Base-by-base conservation (phyloP, 2,888 invertebrate genomes). In the Coecobrya sp. region DNA sequence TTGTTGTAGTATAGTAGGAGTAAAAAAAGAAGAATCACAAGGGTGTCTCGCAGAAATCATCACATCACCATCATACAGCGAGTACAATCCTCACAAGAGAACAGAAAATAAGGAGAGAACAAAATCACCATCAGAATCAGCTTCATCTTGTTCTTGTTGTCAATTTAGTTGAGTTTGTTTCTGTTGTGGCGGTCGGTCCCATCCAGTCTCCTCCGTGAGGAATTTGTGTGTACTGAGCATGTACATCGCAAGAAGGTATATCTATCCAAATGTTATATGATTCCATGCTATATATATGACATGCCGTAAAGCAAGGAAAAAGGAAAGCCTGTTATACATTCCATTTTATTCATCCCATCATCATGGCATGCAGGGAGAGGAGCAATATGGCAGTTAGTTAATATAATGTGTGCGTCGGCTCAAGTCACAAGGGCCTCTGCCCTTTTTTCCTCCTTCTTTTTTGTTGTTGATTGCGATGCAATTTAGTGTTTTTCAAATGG, bases 381-480 rank as follows among this genome's bases (percentile, higher is more conserved):
- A 82, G 89, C 89, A 89, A 82, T 87, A 79, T 89, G 82, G 81
- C 55, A 89, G 89, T 89, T 89, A 84, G 89, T 89, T 89, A 89
- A 89, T 89, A 82, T 65, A 70, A 82, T 84, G 89, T 89, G 81
- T 81, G 81, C 52, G 89, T 89, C 89, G 89, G 89, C 89, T 89
- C 25, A 89, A 90, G 76, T 85, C 90, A 90, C 90, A 90, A 90
- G 85, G 90, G 90, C 90, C 90, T 85, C 59, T 90, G 90, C 90
- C 90, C 90, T 85, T 90, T 90, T 79, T 73, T 59, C 65, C 52
- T 85, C 52, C 30, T 85, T 82, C 30, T 85, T 82, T 70, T 90
- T 90, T 90, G 85, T 85, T 90, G 90, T 90, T 90, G 90, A 90
- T 90, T 90, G 90, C 90, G 76, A 84, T 76, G 90, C 76, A 90